Conservation (phyloP, 2,113 vertebrate species). For the Dicrurus megarhynchus region DNA sequence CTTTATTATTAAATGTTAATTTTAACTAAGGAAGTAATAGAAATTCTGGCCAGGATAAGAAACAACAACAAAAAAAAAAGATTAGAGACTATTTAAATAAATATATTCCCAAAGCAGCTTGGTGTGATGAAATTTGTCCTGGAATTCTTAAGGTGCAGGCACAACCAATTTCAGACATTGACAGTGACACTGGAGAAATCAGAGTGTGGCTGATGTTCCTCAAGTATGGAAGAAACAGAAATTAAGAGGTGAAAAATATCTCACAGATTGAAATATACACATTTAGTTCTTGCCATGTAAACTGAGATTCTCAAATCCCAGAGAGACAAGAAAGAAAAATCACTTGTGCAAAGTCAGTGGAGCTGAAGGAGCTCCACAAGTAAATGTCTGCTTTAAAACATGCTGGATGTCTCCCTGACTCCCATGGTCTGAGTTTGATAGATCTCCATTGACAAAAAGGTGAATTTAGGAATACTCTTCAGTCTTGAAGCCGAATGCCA, state of each 20-base stretch:
- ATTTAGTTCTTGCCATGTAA: neutral
- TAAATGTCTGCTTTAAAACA: neutral
- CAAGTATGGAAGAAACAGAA: neutral
- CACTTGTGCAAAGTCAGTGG: neutral
- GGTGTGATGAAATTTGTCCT: neutral
- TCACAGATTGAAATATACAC: neutral
- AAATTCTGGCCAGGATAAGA: neutral
- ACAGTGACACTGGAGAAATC: neutral
- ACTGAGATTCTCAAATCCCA: neutral
- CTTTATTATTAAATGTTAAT: neutral
- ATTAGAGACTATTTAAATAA: neutral
- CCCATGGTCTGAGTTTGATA: neutral
- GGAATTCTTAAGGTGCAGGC: neutral
- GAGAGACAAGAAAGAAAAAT: neutral
- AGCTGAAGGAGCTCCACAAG: rapidly evolving
- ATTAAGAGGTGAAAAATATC: neutral
- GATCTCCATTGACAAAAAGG: neutral
- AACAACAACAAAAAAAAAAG: rapidly evolving
- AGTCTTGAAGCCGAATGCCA: neutral
- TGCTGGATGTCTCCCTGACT: neutral
- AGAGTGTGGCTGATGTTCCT: neutral
- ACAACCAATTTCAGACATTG: neutral
- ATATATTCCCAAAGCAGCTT: neutral
- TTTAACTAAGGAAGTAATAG: neutral
- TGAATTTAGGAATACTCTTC: neutral